phyloP scores from a whole-genome alignment of 2,113 vertebrate genomes.

The Channa argus region DNA sequence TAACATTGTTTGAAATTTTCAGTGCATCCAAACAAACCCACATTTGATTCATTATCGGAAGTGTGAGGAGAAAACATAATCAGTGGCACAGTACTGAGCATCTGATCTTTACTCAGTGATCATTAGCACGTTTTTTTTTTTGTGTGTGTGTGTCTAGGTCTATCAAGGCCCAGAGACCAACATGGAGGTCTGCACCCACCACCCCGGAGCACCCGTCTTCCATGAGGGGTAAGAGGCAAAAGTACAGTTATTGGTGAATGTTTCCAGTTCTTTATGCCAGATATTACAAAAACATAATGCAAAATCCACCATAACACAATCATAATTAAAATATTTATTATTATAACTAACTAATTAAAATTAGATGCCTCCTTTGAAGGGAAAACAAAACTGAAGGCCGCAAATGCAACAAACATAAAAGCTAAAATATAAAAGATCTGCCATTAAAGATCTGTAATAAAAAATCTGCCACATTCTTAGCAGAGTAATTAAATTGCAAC shows the following conservation, averaged over 20 bases:
- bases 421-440: too few relatives aligned
- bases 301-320: background rate
- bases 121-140: too few relatives aligned
- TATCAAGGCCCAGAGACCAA: conserved; percentile 87
- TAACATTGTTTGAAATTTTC: too few relatives aligned
- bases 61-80: background rate
- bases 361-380: background rate
- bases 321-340: conserved; percentile 22
- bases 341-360: background rate
- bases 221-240: conserved; percentile 91
- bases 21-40: background rate
- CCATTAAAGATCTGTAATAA: too few relatives aligned
- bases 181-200: conserved; percentile 86
- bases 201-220: conserved; percentile 92
- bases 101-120: background rate
- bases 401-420: too few relatives aligned
- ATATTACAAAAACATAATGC: background rate
- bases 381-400: too few relatives aligned
- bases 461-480: too few relatives aligned
- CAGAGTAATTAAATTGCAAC: too few relatives aligned
- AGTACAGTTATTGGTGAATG: background rate
- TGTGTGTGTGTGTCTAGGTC: conserved; percentile 73
- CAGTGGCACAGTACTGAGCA: background rate
- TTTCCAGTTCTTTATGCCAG: background rate
- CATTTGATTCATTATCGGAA: background rate